Evolutionary conservation across 2,888 invertebrate species (phyloP).

Genomic region (Podabrus alpinus): DNA sequence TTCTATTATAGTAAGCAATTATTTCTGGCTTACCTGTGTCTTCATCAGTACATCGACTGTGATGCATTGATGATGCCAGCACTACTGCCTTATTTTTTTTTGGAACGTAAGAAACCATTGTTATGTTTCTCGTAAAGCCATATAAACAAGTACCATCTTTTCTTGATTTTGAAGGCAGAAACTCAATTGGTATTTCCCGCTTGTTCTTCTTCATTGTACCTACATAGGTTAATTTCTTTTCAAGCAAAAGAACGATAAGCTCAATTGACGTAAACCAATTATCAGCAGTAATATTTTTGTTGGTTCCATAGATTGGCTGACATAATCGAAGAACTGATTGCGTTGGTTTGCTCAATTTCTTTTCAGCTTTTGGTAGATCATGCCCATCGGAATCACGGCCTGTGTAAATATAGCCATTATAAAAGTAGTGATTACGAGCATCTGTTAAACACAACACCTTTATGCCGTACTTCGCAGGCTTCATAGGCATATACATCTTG

Average conservation of each 20-base stretch:
- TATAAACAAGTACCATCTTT: constrained; percentile 5
- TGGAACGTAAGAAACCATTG: constrained; percentile 14
- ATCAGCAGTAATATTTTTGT: constrained; percentile 29
- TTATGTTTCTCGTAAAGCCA: constrained; percentile 15
- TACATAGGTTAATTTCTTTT: constrained; percentile 43
- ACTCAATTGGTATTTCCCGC: constrained; percentile 43
- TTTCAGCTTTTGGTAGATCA: constrained; percentile 11
- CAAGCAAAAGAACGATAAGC: constrained; percentile 38
- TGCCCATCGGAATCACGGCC: too few relatives aligned
- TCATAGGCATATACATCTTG: constrained; percentile 34
- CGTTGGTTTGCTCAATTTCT: background rate
- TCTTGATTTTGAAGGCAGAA: constrained; percentile 19
- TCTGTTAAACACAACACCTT: constrained; percentile 37
- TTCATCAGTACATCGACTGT: background rate
- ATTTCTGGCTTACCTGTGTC: constrained; percentile 2
- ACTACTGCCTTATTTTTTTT: constrained; percentile 25
- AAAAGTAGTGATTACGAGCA: constrained; percentile 32
- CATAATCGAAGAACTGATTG: background rate
- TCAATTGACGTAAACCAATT: constrained; percentile 48
- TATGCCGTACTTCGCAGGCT: constrained; percentile 41
- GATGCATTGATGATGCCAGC: constrained; percentile 8
- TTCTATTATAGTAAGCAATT: background rate
- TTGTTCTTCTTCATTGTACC: constrained; percentile 46
- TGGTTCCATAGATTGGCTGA: background rate
- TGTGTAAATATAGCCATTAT: constrained; percentile 37